phyloP scores from a whole-genome alignment of 2,113 vertebrate species.

The Misgurnus anguillicaudatus region DNA sequence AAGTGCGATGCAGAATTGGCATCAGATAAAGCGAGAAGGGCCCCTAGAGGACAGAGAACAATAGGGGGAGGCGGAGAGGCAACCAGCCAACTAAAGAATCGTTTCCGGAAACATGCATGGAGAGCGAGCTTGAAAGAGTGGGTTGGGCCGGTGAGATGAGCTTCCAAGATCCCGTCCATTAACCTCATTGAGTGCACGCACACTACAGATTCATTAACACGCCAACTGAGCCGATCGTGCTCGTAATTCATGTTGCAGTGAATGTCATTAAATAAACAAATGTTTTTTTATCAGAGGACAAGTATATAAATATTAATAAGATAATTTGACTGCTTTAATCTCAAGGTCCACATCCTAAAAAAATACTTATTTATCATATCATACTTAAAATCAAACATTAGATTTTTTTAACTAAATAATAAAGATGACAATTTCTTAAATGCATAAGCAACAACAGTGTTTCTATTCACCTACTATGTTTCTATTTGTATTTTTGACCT shows the following conservation, averaged over 20 bases:
- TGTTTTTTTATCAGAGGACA: no score
- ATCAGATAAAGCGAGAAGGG: conserved; percentile 59
- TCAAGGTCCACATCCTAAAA: no score
- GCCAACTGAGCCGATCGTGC: conserved; percentile 17
- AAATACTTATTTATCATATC: no score
- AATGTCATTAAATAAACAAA: not conserved
- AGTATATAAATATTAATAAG: no score
- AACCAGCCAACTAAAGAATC: conserved; percentile 66
- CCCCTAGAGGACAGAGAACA: conserved; percentile 64
- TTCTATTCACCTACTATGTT: no score
- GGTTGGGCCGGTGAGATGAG: conserved; percentile 55
- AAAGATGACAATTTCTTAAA: no score
- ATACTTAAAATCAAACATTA: no score
- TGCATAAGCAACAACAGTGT: no score
- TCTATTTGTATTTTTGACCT: no score
- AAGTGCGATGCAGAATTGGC: conserved; percentile 57
- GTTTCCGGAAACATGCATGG: conserved; percentile 70
- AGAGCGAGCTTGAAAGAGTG: conserved; percentile 60
- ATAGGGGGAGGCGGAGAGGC: conserved; percentile 69
- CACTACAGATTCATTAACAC: conserved; percentile 54
- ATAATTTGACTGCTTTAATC: no score
- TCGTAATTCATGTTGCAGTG: conserved; percentile 1
- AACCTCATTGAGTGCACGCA: conserved; percentile 52
- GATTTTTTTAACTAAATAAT: no score
- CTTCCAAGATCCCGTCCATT: conserved; percentile 54